Evolutionary conservation across 37 sponge, comb jelly and placozoan genomes (phyloP).

Genomic region (Chondrilla cf. caribensis): DNA sequence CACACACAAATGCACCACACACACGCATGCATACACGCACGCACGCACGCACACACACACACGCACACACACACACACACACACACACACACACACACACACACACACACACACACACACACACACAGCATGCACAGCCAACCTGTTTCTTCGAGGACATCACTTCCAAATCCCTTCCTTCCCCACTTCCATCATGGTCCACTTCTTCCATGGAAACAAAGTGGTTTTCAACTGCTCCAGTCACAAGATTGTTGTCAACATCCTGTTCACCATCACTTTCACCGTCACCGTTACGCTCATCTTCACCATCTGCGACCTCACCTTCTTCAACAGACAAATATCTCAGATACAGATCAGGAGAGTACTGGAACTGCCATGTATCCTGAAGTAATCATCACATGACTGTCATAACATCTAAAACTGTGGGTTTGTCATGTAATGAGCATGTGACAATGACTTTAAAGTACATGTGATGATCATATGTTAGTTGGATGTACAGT

Average conservation of each 20-base stretch:
- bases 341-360: constrained; percentile 20
- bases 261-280: not conserved
- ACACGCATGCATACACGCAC: constrained; percentile 28
- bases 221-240: not conserved
- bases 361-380: constrained; percentile 56
- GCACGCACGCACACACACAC: constrained; percentile 21
- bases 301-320: not conserved
- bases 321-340: not conserved
- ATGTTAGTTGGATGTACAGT: no score
- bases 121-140: not conserved
- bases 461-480: no score
- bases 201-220: not conserved
- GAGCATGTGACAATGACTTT: no score
- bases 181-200: not conserved
- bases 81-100: constrained; percentile 31
- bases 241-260: not conserved
- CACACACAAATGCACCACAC: constrained; percentile 10
- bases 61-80: constrained; percentile 24
- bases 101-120: constrained; percentile 30
- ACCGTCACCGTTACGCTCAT: not conserved
- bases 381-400: constrained; percentile 33
- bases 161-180: constrained; percentile 22
- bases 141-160: not conserved
- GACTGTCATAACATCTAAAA: no score
- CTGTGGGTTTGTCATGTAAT: no score